Evolutionary conservation across 2,888 invertebrate genomes (phyloP).

Genomic region (Linnaemya vulpina): DNA sequence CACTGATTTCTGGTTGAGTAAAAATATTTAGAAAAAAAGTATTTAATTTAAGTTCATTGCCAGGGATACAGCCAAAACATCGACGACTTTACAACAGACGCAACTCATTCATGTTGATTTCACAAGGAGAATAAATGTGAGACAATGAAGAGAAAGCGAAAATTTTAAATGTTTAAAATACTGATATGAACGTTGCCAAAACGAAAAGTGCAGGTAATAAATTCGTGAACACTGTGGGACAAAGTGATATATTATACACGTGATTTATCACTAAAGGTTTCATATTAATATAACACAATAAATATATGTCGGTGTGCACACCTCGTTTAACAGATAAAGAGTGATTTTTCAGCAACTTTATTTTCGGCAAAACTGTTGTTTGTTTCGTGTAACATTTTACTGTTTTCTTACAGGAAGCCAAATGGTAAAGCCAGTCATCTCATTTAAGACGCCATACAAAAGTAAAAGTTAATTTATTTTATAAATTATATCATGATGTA

Average conservation of each 20-base stretch:
- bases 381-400: too few relatives aligned
- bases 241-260: not conserved
- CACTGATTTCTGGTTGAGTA: constrained; percentile 60
- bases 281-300: too few relatives aligned
- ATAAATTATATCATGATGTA: too few relatives aligned
- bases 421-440: too few relatives aligned
- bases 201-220: constrained; percentile 27
- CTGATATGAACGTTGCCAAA: constrained; percentile 8
- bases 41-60: constrained; percentile 66
- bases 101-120: constrained; percentile 47
- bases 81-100: not conserved
- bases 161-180: not conserved
- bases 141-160: not conserved
- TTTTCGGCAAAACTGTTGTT: too few relatives aligned
- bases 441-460: too few relatives aligned
- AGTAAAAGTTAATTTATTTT: too few relatives aligned
- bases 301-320: too few relatives aligned
- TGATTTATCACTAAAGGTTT: too few relatives aligned
- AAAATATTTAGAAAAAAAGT: constrained; percentile 19
- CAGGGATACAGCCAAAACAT: constrained; percentile 52
- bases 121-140: not conserved
- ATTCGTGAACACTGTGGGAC: not conserved
- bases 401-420: too few relatives aligned
- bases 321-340: too few relatives aligned
- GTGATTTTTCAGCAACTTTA: too few relatives aligned